Percentiles rank a stretch among this genome's conserved stretches.
phyloP scores from a whole-genome alignment of 2,797 vertebrate species.

The Chiroxiphia lanceolata region DNA sequence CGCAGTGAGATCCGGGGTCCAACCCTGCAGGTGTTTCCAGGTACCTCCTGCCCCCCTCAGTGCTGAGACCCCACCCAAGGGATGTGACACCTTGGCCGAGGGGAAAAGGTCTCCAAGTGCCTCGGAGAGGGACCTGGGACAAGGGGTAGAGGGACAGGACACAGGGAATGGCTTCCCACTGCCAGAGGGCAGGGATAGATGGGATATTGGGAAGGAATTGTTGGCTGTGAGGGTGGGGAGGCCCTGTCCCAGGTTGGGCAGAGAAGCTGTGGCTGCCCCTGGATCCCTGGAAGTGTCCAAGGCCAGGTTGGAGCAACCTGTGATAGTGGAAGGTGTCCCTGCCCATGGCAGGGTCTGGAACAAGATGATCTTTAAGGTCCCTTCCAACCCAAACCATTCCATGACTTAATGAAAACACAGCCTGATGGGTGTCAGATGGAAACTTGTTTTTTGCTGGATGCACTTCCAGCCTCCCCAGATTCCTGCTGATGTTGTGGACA shows the following conservation, averaged over 20 bases:
- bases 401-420: not conserved
- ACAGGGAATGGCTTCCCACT: not conserved
- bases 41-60: not conserved
- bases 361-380: rapidly evolving
- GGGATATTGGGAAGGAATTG: not conserved
- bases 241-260: rapidly evolving
- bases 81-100: not conserved
- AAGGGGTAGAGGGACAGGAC: rapidly evolving
- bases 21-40: not conserved
- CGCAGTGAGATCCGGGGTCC: not conserved
- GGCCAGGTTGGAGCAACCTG: not conserved
- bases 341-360: not conserved
- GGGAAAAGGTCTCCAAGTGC: not conserved
- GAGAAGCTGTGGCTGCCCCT: not conserved
- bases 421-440: rapidly evolving
- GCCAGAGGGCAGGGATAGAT: rapidly evolving
- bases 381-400: not conserved
- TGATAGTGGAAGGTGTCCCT: not conserved
- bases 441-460: rapidly evolving
- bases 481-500: rapidly evolving
- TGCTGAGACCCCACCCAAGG: not conserved
- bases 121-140: not conserved
- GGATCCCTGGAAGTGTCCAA: not conserved
- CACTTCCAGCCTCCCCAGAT: not conserved
- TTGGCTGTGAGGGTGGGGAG: rapidly evolving